Evolutionary conservation across 2,888 invertebrate genomes (phyloP), one percentile per base, ranked within the genome.

Genomic region (Idaea straminata): DNA sequence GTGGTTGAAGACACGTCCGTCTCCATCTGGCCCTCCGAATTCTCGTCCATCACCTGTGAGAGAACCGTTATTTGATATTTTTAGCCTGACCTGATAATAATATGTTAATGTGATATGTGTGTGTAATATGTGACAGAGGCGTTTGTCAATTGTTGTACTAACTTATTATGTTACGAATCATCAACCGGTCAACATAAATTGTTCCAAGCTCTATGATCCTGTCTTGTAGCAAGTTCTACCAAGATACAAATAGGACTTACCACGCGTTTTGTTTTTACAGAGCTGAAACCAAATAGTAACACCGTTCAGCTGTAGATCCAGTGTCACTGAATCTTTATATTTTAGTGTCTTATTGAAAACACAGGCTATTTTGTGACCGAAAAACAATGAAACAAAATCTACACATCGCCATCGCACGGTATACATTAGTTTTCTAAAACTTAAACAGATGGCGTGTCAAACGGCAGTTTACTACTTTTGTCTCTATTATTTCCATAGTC

Each of bases 1-100:
- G 88, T 88, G 62, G 89, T 89, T 35, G 91, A 89, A 57, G 91
- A 86, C 67, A 91, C 89, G 69, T 90, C 88, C 61, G 89, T 88
- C 79, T 91, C 91, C 89, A 89, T 88, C 78, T 86, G 86, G 66
- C 79, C 74, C 70, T 88, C 88, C 69, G 90, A 77, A 72, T 75
- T 84, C 74, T 91, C 91, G 74, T 90, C 91, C 91, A 91, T 91
- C 75, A 83, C 83, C 89, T 91, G 85, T 69, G 80, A 76, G 70
- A 83, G 74, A 83, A 79, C 73, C 79, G 80, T 70, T 66, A 75
- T 69, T 73, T 81, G 77, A 69, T 85, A 86, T 84, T 85, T 84
- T 74, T 84, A 85, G 74, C 76, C 68, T 79, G 78, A 80, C 79
- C 79, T 81, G 77, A 79, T 74, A 68, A 79, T 74, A 68, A 25